Evolutionary conservation across 2,888 invertebrate genomes (phyloP).

Genomic region (Nephrotoma flavescens): DNA sequence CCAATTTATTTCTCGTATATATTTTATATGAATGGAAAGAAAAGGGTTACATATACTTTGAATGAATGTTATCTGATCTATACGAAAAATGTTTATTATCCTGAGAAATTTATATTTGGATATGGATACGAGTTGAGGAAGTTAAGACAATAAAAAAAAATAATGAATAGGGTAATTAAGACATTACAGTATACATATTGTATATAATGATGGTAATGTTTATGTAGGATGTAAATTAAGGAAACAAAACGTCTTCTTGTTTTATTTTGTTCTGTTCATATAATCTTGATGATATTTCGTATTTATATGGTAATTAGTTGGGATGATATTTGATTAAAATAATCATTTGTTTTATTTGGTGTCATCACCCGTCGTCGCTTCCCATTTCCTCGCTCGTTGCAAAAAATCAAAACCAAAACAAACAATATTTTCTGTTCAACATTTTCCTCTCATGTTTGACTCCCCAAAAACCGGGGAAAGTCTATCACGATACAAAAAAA

Average conservation of each 20-base stretch:
- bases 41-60: background rate
- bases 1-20: background rate
- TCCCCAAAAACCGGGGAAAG: background rate
- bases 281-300: background rate
- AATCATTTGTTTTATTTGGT: background rate
- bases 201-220: background rate
- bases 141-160: background rate
- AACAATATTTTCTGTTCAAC: background rate
- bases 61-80: background rate
- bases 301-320: background rate
- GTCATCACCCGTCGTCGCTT: background rate
- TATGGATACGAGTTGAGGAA: background rate
- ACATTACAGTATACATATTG: background rate
- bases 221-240: background rate
- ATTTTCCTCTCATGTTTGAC: background rate
- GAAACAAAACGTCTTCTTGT: background rate
- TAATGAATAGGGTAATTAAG: background rate
- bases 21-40: background rate
- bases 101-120: background rate
- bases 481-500: background rate
- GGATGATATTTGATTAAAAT: background rate
- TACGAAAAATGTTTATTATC: background rate
- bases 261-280: background rate
- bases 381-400: background rate
- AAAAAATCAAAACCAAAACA: background rate